These are phyloP conservation scores for Falco concolor DNA, from an alignment of 2,797 vertebrate species.

Conservation along the genomic window DNA sequence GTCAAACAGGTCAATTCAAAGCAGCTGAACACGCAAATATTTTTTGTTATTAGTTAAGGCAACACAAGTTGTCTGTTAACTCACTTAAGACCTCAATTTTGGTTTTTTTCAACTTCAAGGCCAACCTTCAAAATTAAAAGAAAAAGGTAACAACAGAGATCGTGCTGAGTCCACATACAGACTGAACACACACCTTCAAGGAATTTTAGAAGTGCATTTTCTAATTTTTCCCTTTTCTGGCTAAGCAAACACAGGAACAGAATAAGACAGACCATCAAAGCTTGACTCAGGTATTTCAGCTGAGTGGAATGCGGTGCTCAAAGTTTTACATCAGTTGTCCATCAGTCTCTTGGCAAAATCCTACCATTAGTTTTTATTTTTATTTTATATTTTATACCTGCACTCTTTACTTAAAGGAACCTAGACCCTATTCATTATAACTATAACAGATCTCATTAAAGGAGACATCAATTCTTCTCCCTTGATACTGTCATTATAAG, in stretches of 20 bases:
- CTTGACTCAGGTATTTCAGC: not conserved
- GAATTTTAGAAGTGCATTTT: not conserved
- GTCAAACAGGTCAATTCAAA: not conserved
- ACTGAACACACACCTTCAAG: not conserved
- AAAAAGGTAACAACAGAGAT: not conserved
- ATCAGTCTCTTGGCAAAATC: not conserved
- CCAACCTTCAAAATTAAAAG: not conserved
- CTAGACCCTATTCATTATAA: not conserved
- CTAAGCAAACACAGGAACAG: not conserved
- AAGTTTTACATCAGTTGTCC: not conserved
- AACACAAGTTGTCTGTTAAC: not conserved
- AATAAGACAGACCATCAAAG: not conserved
- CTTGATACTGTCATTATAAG: not conserved
- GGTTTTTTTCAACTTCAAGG: not conserved
- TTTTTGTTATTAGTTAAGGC: not conserved
- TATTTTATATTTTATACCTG: not conserved
- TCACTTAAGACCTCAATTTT: not conserved
- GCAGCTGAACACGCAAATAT: not conserved
- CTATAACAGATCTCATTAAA: not conserved
- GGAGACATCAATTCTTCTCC: not conserved
- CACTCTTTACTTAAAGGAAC: not conserved
- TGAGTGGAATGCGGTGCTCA: not conserved
- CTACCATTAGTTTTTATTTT: not conserved
- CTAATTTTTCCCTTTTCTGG: not conserved
- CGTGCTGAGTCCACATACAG: not conserved